These are phyloP conservation scores for Pelobates fuscus DNA, from an alignment of 2,113 vertebrate species.

Conservation along the genomic window DNA sequence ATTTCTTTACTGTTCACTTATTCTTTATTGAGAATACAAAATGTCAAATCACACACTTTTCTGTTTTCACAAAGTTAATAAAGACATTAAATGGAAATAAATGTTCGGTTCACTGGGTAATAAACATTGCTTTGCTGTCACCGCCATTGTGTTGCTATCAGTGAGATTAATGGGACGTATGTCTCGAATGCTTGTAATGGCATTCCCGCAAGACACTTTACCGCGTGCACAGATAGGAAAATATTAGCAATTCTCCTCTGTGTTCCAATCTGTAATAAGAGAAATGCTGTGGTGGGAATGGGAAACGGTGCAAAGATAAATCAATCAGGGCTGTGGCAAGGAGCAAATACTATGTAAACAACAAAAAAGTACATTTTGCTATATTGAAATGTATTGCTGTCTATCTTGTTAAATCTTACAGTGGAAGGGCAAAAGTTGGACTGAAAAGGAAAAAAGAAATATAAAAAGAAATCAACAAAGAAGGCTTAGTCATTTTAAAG, in stretches of 20 bases:
- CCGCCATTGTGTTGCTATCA: conserved; percentile 44
- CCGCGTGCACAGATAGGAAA: conserved; percentile 42
- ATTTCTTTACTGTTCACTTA: background rate
- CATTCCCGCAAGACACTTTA: conserved; percentile 46
- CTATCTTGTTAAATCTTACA: background rate
- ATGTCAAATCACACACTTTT: conserved; percentile 20
- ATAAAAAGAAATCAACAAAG: background rate
- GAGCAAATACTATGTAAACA: conserved; percentile 14
- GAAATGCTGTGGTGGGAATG: conserved; percentile 20
- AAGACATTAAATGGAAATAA: conserved; percentile 45
- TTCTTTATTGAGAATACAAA: background rate
- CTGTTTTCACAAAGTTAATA: conserved; percentile 37
- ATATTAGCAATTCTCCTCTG: conserved; percentile 47
- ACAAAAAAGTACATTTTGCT: conserved; percentile 9
- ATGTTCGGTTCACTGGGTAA: conserved; percentile 43
- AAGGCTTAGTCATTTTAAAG: too few relatives aligned
- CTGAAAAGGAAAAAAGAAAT: background rate
- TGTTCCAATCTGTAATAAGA: conserved; percentile 37
- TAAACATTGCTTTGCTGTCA: conserved; percentile 50
- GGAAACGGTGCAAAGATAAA: conserved; percentile 7
- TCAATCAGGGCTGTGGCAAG: conserved; percentile 25
- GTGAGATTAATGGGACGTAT: conserved; percentile 47
- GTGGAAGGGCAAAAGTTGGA: background rate
- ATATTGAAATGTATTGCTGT: conserved; percentile 1
- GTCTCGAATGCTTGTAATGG: conserved; percentile 50